These are phyloP conservation scores for Caenorhabditis sp. DNA, from an alignment of 2,888 invertebrate genomes.

Conservation along the genomic window DNA sequence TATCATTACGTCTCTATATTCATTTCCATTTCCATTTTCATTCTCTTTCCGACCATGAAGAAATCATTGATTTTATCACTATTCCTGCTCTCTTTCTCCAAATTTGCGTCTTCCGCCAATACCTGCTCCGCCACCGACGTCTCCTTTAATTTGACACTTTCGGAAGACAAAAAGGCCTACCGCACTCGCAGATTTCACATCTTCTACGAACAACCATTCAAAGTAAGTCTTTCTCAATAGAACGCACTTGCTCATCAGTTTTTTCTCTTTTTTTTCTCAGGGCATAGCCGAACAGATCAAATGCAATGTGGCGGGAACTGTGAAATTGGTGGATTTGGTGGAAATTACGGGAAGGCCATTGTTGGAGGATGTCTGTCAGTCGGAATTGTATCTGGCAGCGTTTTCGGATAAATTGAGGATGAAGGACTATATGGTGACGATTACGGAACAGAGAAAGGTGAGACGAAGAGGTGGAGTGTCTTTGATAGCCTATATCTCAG, in stretches of 20 bases:
- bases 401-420: conserved; percentile 21
- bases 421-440: conserved; percentile 39
- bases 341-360: neutral
- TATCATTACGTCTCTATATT: too few species aligned
- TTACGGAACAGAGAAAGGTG: conserved; percentile 21
- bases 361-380: conserved; percentile 16
- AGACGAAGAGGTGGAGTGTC: too few species aligned
- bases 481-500: too few species aligned
- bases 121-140: too few species aligned
- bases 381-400: conserved; percentile 7
- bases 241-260: neutral
- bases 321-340: conserved; percentile 33
- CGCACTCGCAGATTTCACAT: conserved; percentile 29
- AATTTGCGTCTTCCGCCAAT: too few species aligned
- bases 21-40: too few species aligned
- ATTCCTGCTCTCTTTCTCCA: too few species aligned
- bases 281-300: conserved; percentile 14
- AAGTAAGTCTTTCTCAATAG: conserved; percentile 3
- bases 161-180: conserved; percentile 34
- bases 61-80: too few species aligned
- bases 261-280: too few species aligned
- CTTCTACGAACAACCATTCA: conserved; percentile 26
- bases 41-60: too few species aligned
- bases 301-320: conserved; percentile 17
- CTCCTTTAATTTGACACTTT: conserved; percentile 9